Evolutionary conservation across 1,140 invertebrate species (phyloP).

Genomic region (Helicoverpa zea): DNA sequence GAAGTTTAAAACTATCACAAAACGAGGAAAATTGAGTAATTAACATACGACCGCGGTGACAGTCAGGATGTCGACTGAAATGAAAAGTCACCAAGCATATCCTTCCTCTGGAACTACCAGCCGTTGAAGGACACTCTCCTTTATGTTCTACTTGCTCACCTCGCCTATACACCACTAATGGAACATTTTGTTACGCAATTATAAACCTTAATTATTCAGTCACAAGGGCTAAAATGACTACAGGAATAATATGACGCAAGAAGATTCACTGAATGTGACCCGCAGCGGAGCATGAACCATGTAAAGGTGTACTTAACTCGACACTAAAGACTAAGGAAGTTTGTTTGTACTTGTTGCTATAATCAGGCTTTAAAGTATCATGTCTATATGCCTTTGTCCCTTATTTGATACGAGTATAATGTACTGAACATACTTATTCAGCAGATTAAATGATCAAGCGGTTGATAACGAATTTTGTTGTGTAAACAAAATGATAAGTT

Average conservation of each 20-base stretch:
- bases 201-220: slow-evolving; percentile 38
- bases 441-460: slow-evolving; percentile 28
- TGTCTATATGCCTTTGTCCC: slow-evolving; percentile 26
- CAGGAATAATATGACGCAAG: slow-evolving; percentile 57
- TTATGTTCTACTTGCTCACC: slow-evolving; percentile 79
- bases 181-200: slow-evolving; percentile 36
- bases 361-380: slow-evolving; percentile 24
- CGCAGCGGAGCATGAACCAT: slow-evolving; percentile 81
- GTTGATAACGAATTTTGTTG: slow-evolving; percentile 33
- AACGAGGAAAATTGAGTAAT: slow-evolving; percentile 50
- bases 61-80: slow-evolving; percentile 73
- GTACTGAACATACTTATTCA: slow-evolving; percentile 6
- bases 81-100: slow-evolving; percentile 73
- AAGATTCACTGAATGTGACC: slow-evolving; percentile 67
- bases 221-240: slow-evolving; percentile 62
- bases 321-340: slow-evolving; percentile 58
- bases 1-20: slow-evolving; percentile 47
- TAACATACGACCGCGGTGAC: slow-evolving; percentile 59
- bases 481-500: slow-evolving; percentile 21
- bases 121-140: slow-evolving; percentile 79
- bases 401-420: slow-evolving; percentile 18
- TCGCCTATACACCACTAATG: slow-evolving; percentile 50
- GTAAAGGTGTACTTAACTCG: slow-evolving; percentile 67
- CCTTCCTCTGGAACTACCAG: slow-evolving; percentile 71
- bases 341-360: slow-evolving; percentile 35